Evolutionary conservation across 2,888 invertebrate genomes (phyloP).

Genomic region (Alitta virens): DNA sequence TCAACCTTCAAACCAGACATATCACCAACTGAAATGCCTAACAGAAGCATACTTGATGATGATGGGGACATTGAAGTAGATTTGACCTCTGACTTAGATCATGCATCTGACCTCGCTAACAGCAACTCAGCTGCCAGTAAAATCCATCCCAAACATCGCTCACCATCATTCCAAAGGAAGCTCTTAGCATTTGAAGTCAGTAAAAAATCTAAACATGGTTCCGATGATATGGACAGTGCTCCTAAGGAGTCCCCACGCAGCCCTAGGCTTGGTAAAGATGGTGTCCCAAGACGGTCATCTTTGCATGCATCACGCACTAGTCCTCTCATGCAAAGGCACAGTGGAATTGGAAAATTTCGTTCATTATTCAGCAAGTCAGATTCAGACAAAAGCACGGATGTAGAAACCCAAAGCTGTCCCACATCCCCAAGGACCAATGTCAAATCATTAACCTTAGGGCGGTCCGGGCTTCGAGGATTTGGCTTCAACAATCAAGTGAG

Average conservation of each 20-base stretch:
- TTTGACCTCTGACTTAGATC: not conserved
- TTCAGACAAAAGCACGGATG: constrained; percentile 5
- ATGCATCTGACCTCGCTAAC: not conserved
- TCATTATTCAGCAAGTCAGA: not conserved
- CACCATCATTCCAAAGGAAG: constrained; percentile 13
- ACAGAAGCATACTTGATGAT: too few relatives aligned
- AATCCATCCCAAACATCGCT: constrained; percentile 4
- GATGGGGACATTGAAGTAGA: not conserved
- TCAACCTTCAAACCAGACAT: too few relatives aligned
- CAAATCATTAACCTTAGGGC: not conserved
- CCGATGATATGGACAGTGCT: not conserved
- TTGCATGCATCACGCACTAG: not conserved
- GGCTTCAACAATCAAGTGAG: too few relatives aligned
- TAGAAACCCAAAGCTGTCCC: constrained; percentile 7
- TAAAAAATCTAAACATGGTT: constrained; percentile 2
- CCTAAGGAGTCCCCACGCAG: too few relatives aligned
- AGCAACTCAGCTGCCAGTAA: not conserved
- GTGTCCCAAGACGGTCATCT: too few relatives aligned
- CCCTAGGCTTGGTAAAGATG: too few relatives aligned
- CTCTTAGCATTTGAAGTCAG: constrained; percentile 10
- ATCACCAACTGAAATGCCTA: too few relatives aligned
- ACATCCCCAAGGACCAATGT: constrained; percentile 6
- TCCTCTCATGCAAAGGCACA: constrained; percentile 15
- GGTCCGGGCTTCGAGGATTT: not conserved
- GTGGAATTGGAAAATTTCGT: constrained; percentile 1